Evolutionary conservation across 2,797 vertebrate species (phyloP), one percentile per base, ranked within the genome.

Genomic region (Prunella strophiata): DNA sequence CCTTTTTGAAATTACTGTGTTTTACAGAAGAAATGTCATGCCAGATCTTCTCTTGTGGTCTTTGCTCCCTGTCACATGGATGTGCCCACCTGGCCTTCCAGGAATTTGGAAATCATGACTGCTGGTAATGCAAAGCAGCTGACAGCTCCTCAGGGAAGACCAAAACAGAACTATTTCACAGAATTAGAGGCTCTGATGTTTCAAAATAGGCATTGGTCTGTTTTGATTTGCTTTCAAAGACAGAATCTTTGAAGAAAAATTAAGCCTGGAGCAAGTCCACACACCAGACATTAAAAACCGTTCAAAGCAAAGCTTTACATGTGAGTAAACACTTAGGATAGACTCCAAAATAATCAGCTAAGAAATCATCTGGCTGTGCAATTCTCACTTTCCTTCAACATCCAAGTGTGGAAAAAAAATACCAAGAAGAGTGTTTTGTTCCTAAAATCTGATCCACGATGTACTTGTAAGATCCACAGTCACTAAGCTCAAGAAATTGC

Each of bases 191-290:
- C 43, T 76, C 3, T 2, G 1, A 34, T 70, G 58, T 62, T 75
- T 78, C 63, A 58, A 91, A 94, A 84, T 25, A 93, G 63, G 9
- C 13, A 32, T 21, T 66, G 26, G 47, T 23, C 29, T 84, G 61
- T 54, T 90, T 78, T 72, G 73, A 90, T 84, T 90, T 84, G 52
- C 40, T 55, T 84, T 90, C 80, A 84, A 66, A 90, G 34, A 27
- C 13, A 34, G 20, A 42, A 5, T 34, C 36, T 81, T 86, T 65
- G 52, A 76, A 73, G 43, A 26, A 79, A 75, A 91, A 72, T 42
- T 59, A 65, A 75, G n/a, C 42, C 36, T 25, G 23, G 30, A 75
- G 18, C 47, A 47, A 36, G 16, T 63, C 75, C 42, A 66, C 13
- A 7, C n/a, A 73, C 21, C 5, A 61, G 47, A 63, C 18, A 23